Base-by-base conservation (phyloP, 2,113 vertebrate species). In the Gavialis gangeticus region DNA sequence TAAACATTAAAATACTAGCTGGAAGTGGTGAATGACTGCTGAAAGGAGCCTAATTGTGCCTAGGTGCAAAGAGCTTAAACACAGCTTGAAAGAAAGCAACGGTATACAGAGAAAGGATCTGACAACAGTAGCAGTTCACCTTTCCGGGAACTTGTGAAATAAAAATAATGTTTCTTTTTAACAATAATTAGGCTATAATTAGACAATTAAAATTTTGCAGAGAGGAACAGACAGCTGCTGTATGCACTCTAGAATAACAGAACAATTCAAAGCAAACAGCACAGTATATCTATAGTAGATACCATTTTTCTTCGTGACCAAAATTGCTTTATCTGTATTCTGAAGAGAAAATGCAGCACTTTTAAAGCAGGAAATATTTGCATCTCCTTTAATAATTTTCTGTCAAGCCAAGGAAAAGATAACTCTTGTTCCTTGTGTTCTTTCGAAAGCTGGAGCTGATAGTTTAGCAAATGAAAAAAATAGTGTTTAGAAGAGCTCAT, bases 401-500 rank as follows among this genome's bases (percentile, higher is more conserved):
- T 46, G 27, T 84, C 86, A 85, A 55, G 28, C 85, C 90, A 28
- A 30, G 90, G 83, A 75, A 95, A 92, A 64, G 54, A 60, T 75
- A 80, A 3, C 90, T 87, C 80, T 91, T 87, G 62, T 46, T 89
- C 84, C 95, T 82, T n/a, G 19, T 80, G 34, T 67, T 94, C 87
- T 69, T 85, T 81, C 92, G 91, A 93, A 87, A 76, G 81, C 90
- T 63, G 73, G 27, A 84, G 90, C 81, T 0, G 1, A 85, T 66
- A 77, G 87, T 91, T 84, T 67, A 96, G 95, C 59, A 95, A 95
- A 94, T 25, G 59, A 12, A 87, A 90, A 85, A 89, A 57, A 77
- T 64, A 57, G 56, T 82, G 82, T 92, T 96, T 24, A 77, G 90
- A 96, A 89, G 93, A 93, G 37, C 95, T 98, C 71, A 76, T 97